phyloP scores from a whole-genome alignment of 2,888 invertebrate genomes.

The Pseudanteris insignis region DNA sequence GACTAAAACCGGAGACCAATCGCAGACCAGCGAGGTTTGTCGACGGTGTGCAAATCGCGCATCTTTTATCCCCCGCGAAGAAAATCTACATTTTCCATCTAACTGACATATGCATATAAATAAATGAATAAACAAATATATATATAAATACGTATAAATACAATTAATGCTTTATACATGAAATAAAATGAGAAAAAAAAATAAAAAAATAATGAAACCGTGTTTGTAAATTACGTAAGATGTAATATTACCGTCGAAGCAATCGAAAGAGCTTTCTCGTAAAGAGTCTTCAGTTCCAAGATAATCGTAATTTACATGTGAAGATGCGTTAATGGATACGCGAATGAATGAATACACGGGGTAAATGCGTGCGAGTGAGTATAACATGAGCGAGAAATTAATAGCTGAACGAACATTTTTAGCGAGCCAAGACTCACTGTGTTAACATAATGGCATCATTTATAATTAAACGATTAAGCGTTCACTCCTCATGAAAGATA shows the following conservation, averaged over 20 bases:
- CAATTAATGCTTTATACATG: slow-evolving; percentile 42
- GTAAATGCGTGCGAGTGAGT: slow-evolving; percentile 9
- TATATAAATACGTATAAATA: too few species aligned
- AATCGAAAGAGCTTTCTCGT: slow-evolving; percentile 44
- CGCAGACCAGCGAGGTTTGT: slow-evolving; percentile 20
- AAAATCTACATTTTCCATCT: slow-evolving; percentile 30
- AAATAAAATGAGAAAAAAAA: too few species aligned
- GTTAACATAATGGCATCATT: slow-evolving; percentile 40
- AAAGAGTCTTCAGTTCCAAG: slow-evolving; percentile 42
- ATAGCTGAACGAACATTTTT: slow-evolving; percentile 37
- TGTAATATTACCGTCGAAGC: slow-evolving; percentile 40
- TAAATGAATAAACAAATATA: slow-evolving; percentile 33
- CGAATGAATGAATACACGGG: slow-evolving; percentile 6
- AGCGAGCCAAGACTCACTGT: slow-evolving; percentile 58
- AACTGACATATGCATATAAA: slow-evolving; percentile 36
- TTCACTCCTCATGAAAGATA: slow-evolving; percentile 15
- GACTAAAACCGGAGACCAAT: slow-evolving; percentile 26
- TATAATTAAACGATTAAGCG: slow-evolving; percentile 26
- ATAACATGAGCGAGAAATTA: slow-evolving; percentile 14
- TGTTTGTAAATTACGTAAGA: slow-evolving; percentile 43
- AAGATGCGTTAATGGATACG: slow-evolving; percentile 15
- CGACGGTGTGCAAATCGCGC: slow-evolving; percentile 19
- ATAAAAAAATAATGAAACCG: too few species aligned
- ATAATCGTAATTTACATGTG: slow-evolving; percentile 38
- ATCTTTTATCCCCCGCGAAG: slow-evolving; percentile 33